phyloP scores from a whole-genome alignment of 2,797 vertebrate species.

The Arnoldichthys spilopterus region DNA sequence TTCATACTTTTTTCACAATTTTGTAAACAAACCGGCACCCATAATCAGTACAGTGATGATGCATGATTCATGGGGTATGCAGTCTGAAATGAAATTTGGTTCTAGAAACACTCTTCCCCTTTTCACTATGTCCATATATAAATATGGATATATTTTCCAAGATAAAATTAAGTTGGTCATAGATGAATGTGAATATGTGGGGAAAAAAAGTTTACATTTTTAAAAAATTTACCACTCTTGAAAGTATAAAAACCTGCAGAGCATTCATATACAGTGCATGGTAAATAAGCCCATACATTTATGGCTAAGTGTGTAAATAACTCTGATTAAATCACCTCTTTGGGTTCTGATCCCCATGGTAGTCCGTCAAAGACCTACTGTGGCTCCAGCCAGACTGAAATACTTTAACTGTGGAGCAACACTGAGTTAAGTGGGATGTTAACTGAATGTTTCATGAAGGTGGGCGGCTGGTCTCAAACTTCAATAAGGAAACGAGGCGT shows the following conservation, averaged over 20 bases:
- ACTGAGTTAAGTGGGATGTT: constrained; percentile 34
- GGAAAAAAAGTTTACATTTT: too few species aligned
- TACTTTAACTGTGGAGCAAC: not conserved
- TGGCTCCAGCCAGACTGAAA: not conserved
- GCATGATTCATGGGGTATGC: too few species aligned
- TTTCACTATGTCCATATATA: too few species aligned
- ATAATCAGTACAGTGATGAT: too few species aligned
- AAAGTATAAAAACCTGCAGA: not conserved
- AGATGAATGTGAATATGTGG: too few species aligned
- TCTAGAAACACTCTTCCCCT: too few species aligned
- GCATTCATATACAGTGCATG: not conserved
- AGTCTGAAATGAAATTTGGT: too few species aligned
- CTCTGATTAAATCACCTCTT: not conserved
- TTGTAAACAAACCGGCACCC: too few species aligned
- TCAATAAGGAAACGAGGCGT: constrained; percentile 59
- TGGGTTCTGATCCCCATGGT: too few species aligned
- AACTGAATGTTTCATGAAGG: constrained; percentile 73
- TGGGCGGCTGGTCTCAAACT: constrained; percentile 61
- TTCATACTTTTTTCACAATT: too few species aligned
- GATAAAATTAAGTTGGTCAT: too few species aligned
- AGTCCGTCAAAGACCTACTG: not conserved
- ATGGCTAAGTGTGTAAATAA: not conserved
- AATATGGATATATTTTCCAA: too few species aligned
- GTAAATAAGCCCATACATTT: not conserved
- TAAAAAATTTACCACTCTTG: not conserved